Evolutionary conservation across 2,113 vertebrate genomes (phyloP).

Genomic region (Xiphophorus hellerii): DNA sequence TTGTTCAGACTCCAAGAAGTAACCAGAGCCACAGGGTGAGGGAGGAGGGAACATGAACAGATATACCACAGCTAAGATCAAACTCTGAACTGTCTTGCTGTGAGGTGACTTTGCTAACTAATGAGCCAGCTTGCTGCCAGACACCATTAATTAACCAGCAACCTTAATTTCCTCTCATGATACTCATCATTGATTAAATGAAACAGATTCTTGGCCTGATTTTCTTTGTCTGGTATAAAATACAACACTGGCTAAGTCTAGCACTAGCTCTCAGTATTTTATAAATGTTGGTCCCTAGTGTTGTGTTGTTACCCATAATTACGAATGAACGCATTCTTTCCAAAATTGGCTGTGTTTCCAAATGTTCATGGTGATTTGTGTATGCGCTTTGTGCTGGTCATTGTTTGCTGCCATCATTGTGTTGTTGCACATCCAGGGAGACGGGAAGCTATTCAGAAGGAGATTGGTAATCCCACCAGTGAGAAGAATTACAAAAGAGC

Average conservation of each 20-base stretch:
- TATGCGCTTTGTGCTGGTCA: conserved; percentile 64
- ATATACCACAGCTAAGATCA: conserved; percentile 48
- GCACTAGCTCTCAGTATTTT: conserved; percentile 31
- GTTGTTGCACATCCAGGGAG: conserved; percentile 61
- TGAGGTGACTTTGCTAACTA: conserved; percentile 57
- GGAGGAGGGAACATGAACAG: conserved; percentile 16
- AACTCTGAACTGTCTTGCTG: conserved; percentile 45
- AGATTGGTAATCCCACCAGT: conserved; percentile 73
- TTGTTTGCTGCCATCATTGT: conserved; percentile 77
- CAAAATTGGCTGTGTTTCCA: conserved; percentile 60
- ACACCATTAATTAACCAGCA: conserved; percentile 56
- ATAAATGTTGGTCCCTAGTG: conserved; percentile 48
- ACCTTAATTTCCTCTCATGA: conserved; percentile 64
- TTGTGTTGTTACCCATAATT: conserved; percentile 60
- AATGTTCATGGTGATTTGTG: conserved; percentile 61
- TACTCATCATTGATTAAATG: conserved; percentile 68
- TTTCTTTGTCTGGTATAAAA: conserved; percentile 25
- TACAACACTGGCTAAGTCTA: conserved; percentile 27
- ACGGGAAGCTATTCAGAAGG: conserved; percentile 67
- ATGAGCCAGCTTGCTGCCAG: conserved; percentile 59
- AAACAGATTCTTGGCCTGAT: conserved; percentile 45
- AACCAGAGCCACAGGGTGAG: background rate
- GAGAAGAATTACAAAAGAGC: conserved; percentile 71
- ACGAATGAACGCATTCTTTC: conserved; percentile 61
- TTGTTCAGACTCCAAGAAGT: background rate